phyloP scores from a whole-genome alignment of 2,113 vertebrate species.

The Ivindomyrus marchei region DNA sequence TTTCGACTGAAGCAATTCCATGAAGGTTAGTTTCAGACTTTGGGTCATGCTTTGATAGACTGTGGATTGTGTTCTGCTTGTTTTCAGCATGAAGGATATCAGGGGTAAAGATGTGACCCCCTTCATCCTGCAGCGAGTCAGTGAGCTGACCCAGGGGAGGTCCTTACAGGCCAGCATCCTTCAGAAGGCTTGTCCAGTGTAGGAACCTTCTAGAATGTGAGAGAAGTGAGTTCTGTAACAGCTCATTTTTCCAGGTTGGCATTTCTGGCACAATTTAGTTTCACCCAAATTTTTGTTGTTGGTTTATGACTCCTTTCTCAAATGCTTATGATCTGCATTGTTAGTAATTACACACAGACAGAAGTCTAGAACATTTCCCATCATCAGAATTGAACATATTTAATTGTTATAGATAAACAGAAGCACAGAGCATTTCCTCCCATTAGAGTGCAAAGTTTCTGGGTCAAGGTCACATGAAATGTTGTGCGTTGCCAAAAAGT shows the following conservation, averaged over 20 bases:
- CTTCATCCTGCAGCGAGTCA: conserved; percentile 71
- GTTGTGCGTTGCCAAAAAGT: not conserved
- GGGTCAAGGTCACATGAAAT: not conserved
- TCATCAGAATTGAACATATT: not conserved
- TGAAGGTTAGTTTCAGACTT: not conserved
- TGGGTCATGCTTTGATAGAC: not conserved
- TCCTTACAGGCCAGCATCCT: conserved; percentile 82
- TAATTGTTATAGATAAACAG: not conserved
- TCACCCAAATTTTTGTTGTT: not conserved
- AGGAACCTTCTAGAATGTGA: not conserved
- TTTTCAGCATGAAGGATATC: conserved; percentile 58
- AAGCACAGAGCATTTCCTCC: not conserved
- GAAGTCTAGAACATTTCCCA: not conserved
- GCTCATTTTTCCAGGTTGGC: not conserved
- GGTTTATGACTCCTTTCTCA: not conserved
- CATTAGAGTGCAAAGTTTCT: not conserved
- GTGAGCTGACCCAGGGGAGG: conserved; percentile 67
- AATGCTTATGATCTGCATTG: not conserved
- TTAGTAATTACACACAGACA: not conserved
- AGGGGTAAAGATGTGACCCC: conserved; percentile 77
- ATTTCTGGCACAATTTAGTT: not conserved
- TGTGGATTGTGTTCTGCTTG: conserved; percentile 20
- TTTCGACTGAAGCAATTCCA: not conserved
- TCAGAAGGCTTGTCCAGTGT: conserved; percentile 22
- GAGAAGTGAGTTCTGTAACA: not conserved